phyloP scores from a whole-genome alignment of 2,888 invertebrate genomes.

The Crocallis elinguaria region DNA sequence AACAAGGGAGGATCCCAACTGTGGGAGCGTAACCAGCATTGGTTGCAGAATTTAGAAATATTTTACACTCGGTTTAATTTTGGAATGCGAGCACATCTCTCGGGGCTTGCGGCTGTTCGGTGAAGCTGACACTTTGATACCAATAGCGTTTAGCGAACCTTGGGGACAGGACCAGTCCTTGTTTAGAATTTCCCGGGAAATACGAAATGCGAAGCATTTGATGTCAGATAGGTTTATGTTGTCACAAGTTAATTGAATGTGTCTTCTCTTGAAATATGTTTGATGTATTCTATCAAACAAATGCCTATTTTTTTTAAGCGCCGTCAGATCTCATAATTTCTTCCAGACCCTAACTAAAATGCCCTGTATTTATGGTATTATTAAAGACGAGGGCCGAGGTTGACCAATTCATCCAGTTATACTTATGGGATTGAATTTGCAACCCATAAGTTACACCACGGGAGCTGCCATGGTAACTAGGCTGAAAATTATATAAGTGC shows the following conservation, averaged over 20 bases:
- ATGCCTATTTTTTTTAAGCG: too few species aligned
- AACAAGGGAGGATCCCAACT: slow-evolving; percentile 2
- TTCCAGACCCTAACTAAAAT: too few species aligned
- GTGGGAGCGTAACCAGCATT: slow-evolving; percentile 28
- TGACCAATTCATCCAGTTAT: too few species aligned
- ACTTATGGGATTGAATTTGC: too few species aligned
- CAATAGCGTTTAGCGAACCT: slow-evolving; percentile 44
- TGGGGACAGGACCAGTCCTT: slow-evolving; percentile 32
- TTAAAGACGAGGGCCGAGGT: too few species aligned
- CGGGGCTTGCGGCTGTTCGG: slow-evolving; percentile 47
- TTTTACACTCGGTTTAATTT: slow-evolving; percentile 7
- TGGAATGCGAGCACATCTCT: slow-evolving; percentile 37
- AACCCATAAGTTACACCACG: too few species aligned
- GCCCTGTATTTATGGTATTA: too few species aligned
- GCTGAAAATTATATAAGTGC: too few species aligned
- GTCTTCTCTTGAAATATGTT: too few species aligned
- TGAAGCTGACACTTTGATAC: slow-evolving; percentile 53
- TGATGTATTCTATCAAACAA: too few species aligned
- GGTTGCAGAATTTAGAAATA: slow-evolving; percentile 24
- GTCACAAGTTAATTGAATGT: not conserved
- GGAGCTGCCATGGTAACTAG: too few species aligned
- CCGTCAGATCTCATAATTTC: too few species aligned
- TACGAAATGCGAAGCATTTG: not conserved
- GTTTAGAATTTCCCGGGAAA: slow-evolving; percentile 22
- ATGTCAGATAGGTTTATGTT: not conserved